phyloP scores from a whole-genome alignment of 2,797 vertebrate genomes.

The Sciaenops ocellatus region DNA sequence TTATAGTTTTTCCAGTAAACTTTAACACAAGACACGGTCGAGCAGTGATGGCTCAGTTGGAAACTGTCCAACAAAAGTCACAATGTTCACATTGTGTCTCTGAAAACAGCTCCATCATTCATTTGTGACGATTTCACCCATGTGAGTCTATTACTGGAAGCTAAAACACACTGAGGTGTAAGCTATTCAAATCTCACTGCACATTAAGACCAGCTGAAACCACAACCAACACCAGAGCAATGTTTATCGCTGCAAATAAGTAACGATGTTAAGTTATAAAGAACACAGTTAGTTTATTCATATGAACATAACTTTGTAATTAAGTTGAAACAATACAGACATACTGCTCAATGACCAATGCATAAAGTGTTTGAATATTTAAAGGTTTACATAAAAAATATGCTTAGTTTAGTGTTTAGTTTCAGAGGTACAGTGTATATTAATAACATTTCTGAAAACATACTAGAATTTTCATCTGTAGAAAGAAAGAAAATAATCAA shows the following conservation, averaged over 20 bases:
- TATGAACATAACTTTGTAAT: background rate
- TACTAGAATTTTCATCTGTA: no score
- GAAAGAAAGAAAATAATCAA: no score
- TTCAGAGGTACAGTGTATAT: no score
- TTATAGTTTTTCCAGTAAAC: background rate
- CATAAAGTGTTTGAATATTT: background rate
- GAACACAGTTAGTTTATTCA: background rate
- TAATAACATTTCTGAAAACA: no score
- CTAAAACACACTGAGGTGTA: background rate
- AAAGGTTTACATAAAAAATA: background rate
- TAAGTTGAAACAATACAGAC: background rate
- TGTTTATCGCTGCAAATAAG: background rate
- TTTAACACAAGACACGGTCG: slow-evolving; percentile 6
- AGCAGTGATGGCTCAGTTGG: slow-evolving; percentile 5
- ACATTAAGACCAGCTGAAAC: background rate
- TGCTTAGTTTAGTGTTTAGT: background rate
- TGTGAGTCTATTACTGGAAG: slow-evolving; percentile 16
- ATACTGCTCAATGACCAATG: background rate
- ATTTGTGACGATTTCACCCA: slow-evolving; percentile 17
- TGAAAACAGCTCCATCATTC: slow-evolving; percentile 27
- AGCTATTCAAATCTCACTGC: slow-evolving; percentile 4
- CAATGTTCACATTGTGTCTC: slow-evolving; percentile 18
- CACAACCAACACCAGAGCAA: background rate
- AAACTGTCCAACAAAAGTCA: slow-evolving; percentile 16
- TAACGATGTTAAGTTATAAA: background rate